Base-by-base conservation (phyloP, 2,888 invertebrate genomes). In the Barypeithes pellucidus region DNA sequence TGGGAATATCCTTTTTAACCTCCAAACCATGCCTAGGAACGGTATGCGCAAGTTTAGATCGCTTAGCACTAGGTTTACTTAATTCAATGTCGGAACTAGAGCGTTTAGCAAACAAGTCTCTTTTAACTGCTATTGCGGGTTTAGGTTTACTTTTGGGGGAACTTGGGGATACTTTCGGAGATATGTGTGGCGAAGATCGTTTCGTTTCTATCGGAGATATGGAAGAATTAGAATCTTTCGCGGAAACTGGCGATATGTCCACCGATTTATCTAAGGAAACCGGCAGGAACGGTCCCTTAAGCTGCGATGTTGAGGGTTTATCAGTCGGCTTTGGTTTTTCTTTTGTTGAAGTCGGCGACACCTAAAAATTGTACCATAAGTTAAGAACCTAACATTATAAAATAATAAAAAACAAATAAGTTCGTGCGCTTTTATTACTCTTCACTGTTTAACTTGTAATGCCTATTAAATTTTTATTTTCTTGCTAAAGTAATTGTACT, bases 201-300 rank as follows among this genome's bases (percentile, higher is more conserved):
- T 57, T 57, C 9, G 14, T 33, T 33, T 57, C 54, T 57, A 11
- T 29, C 24, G 33, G 33, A 18, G 54, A 33, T 4, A 33, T 57
- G 1, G 54, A 4, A 9, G 33, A 33, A 33, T 57, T 57, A 18
- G 54, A 18, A 12, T 54, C 52, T 29, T 54, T 54, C 9, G 47
- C 2, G 3, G 29, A 24, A 18, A 75, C 54, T 50, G 69, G 69
- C 9, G 75, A 69, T 72, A 75, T 75, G 29, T 75, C 75, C 11
- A 75, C 69, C 9, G 75, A 69, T 57, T 54, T 65, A 20, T 62
- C 66, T 11, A 68, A 66, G 0, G 61, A 41, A 20, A 61, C 20
- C 16, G 66, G 52, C 29, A 24, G 0, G 8, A 52, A 50, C 11
- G 12, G 2, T 50, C 12, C 50, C n/a, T 60, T 7, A 62, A 7